These are phyloP conservation scores for Halocynthia aurantium DNA, from an alignment of 23 tunicate species.

Conservation along the genomic window DNA sequence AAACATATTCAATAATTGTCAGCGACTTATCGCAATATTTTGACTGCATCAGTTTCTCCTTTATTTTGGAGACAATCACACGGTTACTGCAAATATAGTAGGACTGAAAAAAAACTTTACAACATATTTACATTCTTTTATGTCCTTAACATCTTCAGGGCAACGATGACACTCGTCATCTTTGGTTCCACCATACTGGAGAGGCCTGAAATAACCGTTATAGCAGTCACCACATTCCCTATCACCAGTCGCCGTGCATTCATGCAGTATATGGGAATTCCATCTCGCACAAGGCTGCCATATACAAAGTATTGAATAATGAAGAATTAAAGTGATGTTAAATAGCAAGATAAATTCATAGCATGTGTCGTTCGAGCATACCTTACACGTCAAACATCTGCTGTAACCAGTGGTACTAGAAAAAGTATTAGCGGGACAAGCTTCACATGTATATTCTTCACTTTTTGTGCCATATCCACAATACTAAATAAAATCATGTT, in stretches of 20 bases:
- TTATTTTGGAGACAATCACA: too few species aligned
- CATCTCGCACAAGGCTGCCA: neutral
- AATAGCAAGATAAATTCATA: neutral
- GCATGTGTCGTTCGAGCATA: neutral
- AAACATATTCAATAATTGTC: too few species aligned
- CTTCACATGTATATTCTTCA: neutral
- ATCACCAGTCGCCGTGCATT: neutral
- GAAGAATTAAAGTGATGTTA: neutral
- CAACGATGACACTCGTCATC: slow-evolving; percentile 9
- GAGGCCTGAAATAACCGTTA: neutral
- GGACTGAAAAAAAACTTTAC: neutral
- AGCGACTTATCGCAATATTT: too few species aligned
- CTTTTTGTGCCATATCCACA: slow-evolving; percentile 4
- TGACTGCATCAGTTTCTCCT: too few species aligned
- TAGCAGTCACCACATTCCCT: slow-evolving; percentile 5
- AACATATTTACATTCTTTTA: neutral
- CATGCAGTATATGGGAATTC: neutral
- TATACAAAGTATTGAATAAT: too few species aligned
- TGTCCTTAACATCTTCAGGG: neutral
- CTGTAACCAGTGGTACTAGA: neutral
- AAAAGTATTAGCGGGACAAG: slow-evolving; percentile 2
- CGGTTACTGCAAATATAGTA: neutral
- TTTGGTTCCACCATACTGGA: neutral
- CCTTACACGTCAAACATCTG: neutral
- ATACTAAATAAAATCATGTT: neutral